Evolutionary conservation across 2,888 invertebrate genomes (phyloP).

Genomic region (Phasia obesa): DNA sequence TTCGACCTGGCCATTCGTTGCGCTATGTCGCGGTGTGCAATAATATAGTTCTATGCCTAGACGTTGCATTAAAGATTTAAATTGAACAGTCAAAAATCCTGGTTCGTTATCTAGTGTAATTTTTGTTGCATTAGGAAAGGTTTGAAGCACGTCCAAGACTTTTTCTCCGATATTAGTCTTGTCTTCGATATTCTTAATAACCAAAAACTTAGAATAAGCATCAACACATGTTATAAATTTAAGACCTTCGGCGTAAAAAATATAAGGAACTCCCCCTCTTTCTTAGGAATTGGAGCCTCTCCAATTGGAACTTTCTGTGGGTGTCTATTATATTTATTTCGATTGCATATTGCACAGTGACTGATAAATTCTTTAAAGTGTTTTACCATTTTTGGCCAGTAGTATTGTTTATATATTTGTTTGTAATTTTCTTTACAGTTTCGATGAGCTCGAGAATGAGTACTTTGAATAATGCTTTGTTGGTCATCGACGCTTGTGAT

Average conservation of each 20-base stretch:
- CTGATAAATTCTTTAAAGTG: constrained; percentile 24
- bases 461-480: constrained; percentile 28
- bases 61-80: constrained; percentile 42
- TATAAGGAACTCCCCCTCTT: constrained; percentile 18
- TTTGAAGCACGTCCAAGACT: constrained; percentile 50
- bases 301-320: too few relatives aligned
- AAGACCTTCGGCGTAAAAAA: constrained; percentile 29
- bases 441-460: constrained; percentile 46
- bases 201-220: constrained; percentile 27
- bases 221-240: constrained; percentile 36
- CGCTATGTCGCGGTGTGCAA: constrained; percentile 52
- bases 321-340: too few relatives aligned
- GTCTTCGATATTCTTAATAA: not conserved
- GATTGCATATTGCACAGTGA: constrained; percentile 13
- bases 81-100: constrained; percentile 19
- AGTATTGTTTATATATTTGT: constrained; percentile 33
- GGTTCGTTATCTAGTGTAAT: too few relatives aligned
- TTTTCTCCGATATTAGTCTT: not conserved
- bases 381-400: constrained; percentile 31
- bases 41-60: constrained; percentile 39
- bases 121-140: too few relatives aligned
- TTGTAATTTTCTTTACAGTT: too few relatives aligned
- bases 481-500: constrained; percentile 33
- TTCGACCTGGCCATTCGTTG: constrained; percentile 41
- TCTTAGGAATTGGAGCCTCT: constrained; percentile 23